Conservation (phyloP, 2,888 invertebrate species). For the Horisme vitalbata region DNA sequence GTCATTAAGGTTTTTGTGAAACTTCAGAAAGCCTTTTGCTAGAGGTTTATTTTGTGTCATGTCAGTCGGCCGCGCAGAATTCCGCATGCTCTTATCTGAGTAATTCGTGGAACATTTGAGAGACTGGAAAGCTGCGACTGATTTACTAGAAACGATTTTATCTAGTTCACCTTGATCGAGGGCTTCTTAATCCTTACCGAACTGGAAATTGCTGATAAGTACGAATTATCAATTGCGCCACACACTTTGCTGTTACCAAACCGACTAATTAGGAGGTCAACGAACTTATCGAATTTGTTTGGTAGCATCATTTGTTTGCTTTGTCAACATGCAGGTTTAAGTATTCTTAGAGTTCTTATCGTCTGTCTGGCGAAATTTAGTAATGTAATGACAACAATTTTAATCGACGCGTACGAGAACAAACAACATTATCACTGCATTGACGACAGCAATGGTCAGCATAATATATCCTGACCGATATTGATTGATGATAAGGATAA, state of each 20-base stretch:
- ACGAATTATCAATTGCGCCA: conserved; percentile 16
- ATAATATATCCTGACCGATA: conserved; percentile 26
- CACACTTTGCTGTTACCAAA: conserved; percentile 26
- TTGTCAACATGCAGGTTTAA: neutral
- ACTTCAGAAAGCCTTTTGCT: conserved; percentile 34
- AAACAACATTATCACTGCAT: neutral
- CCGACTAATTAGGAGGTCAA: conserved; percentile 26
- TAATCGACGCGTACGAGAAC: neutral
- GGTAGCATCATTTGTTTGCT: conserved; percentile 4
- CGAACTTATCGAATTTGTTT: conserved; percentile 30
- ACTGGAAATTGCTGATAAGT: conserved; percentile 15
- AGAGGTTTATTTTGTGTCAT: conserved; percentile 45
- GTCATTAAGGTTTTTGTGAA: conserved; percentile 32
- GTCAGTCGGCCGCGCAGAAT: conserved; percentile 68
- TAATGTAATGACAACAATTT: neutral
- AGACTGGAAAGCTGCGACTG: neutral
- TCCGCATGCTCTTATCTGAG: conserved; percentile 65
- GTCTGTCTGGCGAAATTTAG: neutral
- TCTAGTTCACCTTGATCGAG: neutral
- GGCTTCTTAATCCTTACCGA: conserved; percentile 1
- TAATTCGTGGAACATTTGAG: conserved; percentile 54
- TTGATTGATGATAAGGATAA: conserved; percentile 18
- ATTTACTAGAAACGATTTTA: conserved; percentile 3
- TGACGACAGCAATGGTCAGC: conserved; percentile 4
- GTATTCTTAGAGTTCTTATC: neutral